phyloP scores from a whole-genome alignment of 2,888 invertebrate species.

The Drosophila kambysellisi region DNA sequence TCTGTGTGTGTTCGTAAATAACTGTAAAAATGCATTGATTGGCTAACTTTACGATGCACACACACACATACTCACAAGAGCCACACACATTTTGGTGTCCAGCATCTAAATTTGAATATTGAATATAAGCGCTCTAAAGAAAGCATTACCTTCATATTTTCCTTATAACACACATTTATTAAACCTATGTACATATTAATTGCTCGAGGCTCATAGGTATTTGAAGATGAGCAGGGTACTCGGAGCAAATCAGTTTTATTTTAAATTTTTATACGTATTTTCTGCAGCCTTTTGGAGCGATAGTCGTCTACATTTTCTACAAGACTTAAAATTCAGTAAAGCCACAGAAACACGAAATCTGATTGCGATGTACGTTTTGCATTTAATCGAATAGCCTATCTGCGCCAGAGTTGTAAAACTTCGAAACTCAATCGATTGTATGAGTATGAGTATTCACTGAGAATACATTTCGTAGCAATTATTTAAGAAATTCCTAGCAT shows the following conservation, averaged over 20 bases:
- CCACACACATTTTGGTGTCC: neutral
- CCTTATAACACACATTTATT: neutral
- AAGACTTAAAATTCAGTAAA: neutral
- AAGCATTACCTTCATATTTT: neutral
- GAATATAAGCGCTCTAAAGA: neutral
- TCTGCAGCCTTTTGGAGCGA: neutral
- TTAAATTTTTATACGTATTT: neutral
- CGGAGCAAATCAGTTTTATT: neutral
- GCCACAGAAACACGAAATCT: neutral
- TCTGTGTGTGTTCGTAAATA: neutral
- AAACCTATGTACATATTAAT: slow-evolving; percentile 3
- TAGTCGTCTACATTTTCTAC: no score
- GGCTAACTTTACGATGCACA: neutral
- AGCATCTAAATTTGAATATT: neutral
- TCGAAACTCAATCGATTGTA: neutral
- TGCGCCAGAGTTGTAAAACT: neutral
- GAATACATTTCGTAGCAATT: neutral
- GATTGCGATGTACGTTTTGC: neutral
- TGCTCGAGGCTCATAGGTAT: neutral
- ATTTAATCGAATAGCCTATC: slow-evolving; percentile 5
- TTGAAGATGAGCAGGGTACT: neutral
- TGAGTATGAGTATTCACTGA: neutral
- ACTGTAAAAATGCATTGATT: neutral
- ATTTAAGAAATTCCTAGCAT: neutral
- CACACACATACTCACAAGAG: neutral